Percentiles rank a stretch among this genome's conserved stretches.
phyloP scores from a whole-genome alignment of 2,888 invertebrate species.

The Cerceris rybyensis region DNA sequence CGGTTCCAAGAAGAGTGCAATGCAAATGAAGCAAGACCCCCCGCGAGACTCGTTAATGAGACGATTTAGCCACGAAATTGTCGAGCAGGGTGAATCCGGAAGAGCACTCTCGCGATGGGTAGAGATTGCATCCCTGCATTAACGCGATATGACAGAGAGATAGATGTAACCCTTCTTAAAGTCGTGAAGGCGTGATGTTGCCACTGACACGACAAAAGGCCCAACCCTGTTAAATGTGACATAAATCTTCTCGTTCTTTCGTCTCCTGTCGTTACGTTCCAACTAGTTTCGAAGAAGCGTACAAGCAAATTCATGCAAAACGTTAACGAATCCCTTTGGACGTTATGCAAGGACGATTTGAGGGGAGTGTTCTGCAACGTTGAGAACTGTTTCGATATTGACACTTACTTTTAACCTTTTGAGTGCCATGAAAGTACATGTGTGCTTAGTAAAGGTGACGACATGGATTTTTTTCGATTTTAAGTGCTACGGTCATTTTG shows the following conservation, averaged over 20 bases:
- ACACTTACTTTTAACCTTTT: too few species aligned
- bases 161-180: constrained; percentile 44
- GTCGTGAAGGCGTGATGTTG: constrained; percentile 64
- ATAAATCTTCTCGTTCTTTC: constrained; percentile 52
- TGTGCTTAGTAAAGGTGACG: too few species aligned
- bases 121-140: constrained; percentile 47
- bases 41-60: constrained; percentile 78
- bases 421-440: too few species aligned
- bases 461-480: too few species aligned
- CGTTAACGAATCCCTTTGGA: constrained; percentile 3
- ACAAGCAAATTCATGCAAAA: not conserved
- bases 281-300: constrained; percentile 41
- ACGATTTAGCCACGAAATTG: constrained; percentile 80
- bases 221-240: constrained; percentile 45
- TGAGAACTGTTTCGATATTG: too few species aligned
- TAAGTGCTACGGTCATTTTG: too few species aligned
- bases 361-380: too few species aligned
- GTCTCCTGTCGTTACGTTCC: constrained; percentile 31
- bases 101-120: constrained; percentile 49
- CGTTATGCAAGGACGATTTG: not conserved
- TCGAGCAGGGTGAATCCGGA: constrained; percentile 59
- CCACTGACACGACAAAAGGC: constrained; percentile 69
- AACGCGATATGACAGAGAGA: constrained; percentile 53
- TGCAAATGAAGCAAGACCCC: constrained; percentile 78
- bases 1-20: constrained; percentile 66